These are phyloP conservation scores for Notodonta ziczac DNA, from an alignment of 2,888 invertebrate genomes.

Conservation along the genomic window DNA sequence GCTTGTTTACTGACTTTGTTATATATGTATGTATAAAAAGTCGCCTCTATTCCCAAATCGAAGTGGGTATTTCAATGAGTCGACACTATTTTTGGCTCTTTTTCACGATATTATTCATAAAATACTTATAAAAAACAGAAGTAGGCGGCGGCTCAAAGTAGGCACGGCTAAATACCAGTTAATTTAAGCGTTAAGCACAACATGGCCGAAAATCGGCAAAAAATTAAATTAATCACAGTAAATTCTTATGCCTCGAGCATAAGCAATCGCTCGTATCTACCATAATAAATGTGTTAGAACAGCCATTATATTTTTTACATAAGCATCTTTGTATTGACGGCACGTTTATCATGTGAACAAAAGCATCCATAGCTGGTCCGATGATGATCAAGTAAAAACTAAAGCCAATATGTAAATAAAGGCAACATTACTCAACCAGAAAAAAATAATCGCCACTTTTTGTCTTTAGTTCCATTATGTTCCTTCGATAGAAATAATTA, in stretches of 20 bases:
- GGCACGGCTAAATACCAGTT: constrained; percentile 30
- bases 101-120: constrained; percentile 19
- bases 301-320: constrained; percentile 23
- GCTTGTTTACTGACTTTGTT: no score
- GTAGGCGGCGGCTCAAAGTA: constrained; percentile 14
- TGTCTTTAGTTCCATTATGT: background rate
- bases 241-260: constrained; percentile 16
- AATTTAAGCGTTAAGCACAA: constrained; percentile 24
- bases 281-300: constrained; percentile 1
- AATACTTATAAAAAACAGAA: constrained; percentile 14
- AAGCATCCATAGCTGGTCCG: background rate
- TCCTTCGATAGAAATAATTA: background rate
- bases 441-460: no score
- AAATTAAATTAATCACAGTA: constrained; percentile 36
- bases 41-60: background rate
- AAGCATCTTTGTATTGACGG: constrained; percentile 14
- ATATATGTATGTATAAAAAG: no score
- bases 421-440: background rate
- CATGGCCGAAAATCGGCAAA: constrained; percentile 26
- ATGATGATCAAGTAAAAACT: background rate
- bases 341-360: constrained; percentile 4
- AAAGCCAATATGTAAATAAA: background rate
- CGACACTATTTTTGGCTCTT: constrained; percentile 16
- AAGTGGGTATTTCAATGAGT: constrained; percentile 18
- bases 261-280: background rate